phyloP scores from a whole-genome alignment of 2,797 vertebrate genomes.

The Momotus momota region DNA sequence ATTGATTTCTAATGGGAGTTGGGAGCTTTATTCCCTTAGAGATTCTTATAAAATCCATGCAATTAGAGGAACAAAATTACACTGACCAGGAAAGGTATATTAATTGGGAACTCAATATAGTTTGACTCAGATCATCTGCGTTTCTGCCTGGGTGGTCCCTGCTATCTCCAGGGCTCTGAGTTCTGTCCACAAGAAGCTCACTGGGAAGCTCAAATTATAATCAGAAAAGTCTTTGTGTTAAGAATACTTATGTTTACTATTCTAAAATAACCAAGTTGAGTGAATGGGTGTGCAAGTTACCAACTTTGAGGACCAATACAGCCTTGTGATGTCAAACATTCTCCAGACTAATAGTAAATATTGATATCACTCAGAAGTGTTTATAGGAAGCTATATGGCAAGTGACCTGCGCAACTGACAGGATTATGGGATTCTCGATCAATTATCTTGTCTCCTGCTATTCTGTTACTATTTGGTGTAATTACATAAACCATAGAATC shows the following conservation, averaged over 20 bases:
- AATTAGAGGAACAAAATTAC: constrained; percentile 24
- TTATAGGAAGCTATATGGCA: background rate
- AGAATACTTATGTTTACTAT: rapidly evolving
- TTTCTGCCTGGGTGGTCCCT: background rate
- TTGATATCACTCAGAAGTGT: background rate
- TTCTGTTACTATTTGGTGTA: background rate
- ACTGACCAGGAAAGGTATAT: background rate
- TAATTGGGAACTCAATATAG: constrained; percentile 15
- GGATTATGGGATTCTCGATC: background rate
- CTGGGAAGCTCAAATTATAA: background rate
- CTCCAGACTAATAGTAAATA: background rate
- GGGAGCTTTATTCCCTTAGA: background rate
- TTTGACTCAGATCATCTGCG: background rate
- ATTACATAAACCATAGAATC: too few relatives aligned
- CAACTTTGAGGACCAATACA: background rate
- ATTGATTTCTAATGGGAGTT: constrained; percentile 30
- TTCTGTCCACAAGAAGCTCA: background rate
- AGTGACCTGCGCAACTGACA: background rate
- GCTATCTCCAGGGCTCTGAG: background rate
- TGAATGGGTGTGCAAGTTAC: background rate
- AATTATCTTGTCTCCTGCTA: background rate
- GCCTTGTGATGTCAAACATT: background rate
- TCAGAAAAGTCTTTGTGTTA: background rate
- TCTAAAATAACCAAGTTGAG: background rate
- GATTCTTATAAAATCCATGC: background rate